Evolutionary conservation across 2,888 invertebrate genomes (phyloP).

Genomic region (Lepidonotus clava): DNA sequence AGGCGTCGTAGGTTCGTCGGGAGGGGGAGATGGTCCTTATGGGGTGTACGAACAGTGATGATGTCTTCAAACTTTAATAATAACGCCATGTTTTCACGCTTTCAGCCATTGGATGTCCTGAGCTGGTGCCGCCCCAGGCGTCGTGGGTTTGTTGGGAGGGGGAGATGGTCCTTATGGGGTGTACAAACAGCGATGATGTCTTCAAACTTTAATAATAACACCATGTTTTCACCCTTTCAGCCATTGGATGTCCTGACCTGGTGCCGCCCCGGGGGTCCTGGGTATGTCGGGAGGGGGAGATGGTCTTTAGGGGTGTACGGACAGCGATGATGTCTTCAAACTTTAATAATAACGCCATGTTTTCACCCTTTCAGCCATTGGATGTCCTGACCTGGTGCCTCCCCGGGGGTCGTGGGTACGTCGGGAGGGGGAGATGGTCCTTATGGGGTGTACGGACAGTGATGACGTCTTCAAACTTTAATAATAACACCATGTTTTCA

Average conservation of each 20-base stretch:
- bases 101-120: no score
- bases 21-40: slow-evolving; percentile 21
- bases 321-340: slow-evolving; percentile 17
- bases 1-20: slow-evolving; percentile 41
- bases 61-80: no score
- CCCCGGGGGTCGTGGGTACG: slow-evolving; percentile 43
- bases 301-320: slow-evolving; percentile 35
- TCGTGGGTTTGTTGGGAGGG: no score
- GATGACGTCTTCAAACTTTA: slow-evolving; percentile 44
- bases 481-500: no score
- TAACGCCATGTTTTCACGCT: no score
- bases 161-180: no score
- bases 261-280: slow-evolving; percentile 32
- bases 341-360: no score
- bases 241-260: slow-evolving; percentile 49
- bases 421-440: slow-evolving; percentile 23
- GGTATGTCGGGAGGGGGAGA: slow-evolving; percentile 45
- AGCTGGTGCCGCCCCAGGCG: no score
- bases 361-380: slow-evolving; percentile 41
- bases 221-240: no score
- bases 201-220: no score
- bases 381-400: slow-evolving; percentile 47
- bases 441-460: slow-evolving; percentile 40
- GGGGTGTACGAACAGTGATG: slow-evolving; percentile 45
- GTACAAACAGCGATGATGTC: no score